A percentile compares a stretch with the other conserved stretches of the same genome.
Evolutionary conservation across 2,113 vertebrate genomes (phyloP).

Genomic region (Corythornis vintsioides): DNA sequence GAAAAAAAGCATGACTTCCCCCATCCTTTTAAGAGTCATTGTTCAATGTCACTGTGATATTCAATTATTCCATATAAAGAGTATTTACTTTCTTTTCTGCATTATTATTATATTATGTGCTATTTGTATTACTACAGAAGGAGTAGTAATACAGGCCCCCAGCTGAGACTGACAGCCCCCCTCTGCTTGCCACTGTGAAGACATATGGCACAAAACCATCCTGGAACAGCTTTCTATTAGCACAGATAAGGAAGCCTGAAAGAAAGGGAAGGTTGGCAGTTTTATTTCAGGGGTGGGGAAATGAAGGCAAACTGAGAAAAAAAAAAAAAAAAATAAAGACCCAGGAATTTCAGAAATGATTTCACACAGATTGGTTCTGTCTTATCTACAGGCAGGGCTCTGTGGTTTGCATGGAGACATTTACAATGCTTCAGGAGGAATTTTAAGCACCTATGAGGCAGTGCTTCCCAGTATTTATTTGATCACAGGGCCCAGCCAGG

Average conservation of each 20-base stretch:
- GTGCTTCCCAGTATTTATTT: neutral
- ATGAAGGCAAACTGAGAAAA: neutral
- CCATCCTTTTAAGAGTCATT: slow-evolving; percentile 54
- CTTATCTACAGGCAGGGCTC: neutral
- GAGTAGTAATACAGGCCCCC: slow-evolving; percentile 59
- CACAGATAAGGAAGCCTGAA: neutral
- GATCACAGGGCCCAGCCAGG: neutral
- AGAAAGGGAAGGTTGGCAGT: slow-evolving; percentile 10
- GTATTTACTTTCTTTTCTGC: slow-evolving; percentile 69
- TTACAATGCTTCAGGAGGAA: neutral
- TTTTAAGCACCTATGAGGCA: neutral
- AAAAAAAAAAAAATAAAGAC: neutral
- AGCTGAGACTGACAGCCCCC: slow-evolving; percentile 61
- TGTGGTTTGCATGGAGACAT: neutral
- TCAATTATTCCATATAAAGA: slow-evolving; percentile 70
- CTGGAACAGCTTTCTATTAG: neutral
- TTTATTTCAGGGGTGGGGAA: slow-evolving; percentile 43
- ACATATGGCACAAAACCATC: slow-evolving; percentile 50
- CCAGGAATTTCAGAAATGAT: neutral
- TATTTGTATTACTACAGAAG: slow-evolving; percentile 66
- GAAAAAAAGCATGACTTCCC: slow-evolving; percentile 56
- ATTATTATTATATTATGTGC: slow-evolving; percentile 67
- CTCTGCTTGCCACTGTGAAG: slow-evolving; percentile 45
- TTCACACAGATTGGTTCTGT: neutral
- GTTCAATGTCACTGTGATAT: slow-evolving; percentile 61